These are phyloP conservation scores for Stictonetta naevosa DNA, from an alignment of 2,113 vertebrate species.

Conservation along the genomic window DNA sequence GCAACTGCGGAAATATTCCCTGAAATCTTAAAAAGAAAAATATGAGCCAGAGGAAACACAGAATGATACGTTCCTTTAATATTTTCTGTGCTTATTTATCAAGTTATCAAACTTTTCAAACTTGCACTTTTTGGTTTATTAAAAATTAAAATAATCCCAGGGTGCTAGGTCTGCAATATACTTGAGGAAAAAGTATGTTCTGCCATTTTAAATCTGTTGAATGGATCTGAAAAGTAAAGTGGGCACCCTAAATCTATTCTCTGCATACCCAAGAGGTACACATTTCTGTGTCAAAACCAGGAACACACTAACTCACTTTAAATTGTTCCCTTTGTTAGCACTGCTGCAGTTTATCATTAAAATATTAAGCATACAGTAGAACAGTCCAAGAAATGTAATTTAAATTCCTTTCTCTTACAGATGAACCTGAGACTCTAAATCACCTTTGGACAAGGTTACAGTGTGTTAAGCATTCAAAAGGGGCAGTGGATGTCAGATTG, in stretches of 20 bases:
- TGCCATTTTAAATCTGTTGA: not conserved
- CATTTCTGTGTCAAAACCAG: not conserved
- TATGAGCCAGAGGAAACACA: no score
- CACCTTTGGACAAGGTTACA: not conserved
- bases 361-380: not conserved
- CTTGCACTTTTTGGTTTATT: not conserved
- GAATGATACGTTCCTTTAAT: not conserved
- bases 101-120: not conserved
- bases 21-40: not conserved
- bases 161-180: not conserved
- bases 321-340: not conserved
- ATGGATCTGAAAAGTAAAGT: not conserved
- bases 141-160: not conserved
- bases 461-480: not conserved
- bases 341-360: not conserved
- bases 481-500: fast-evolving
- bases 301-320: not conserved
- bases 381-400: not conserved
- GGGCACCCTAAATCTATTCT: not conserved
- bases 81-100: not conserved
- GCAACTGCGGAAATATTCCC: not conserved
- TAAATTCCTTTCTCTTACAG: not conserved
- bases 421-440: not conserved
- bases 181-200: not conserved
- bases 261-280: not conserved